Evolutionary conservation across 2,888 invertebrate species (phyloP).

Genomic region (Lysandra bellargus): DNA sequence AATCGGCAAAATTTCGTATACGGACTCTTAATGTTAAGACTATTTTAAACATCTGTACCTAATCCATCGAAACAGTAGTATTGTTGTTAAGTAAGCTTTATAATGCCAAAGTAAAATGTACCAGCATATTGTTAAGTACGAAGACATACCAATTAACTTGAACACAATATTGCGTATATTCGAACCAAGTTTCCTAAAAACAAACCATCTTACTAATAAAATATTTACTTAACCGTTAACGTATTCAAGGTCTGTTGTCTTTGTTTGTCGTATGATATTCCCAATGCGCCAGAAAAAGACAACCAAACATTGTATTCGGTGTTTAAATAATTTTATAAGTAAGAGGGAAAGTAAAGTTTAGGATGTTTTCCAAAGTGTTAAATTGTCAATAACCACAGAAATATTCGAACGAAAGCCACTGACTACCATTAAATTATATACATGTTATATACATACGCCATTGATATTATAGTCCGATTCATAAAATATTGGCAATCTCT

Average conservation of each 20-base stretch:
- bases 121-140: not conserved
- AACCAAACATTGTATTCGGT: not conserved
- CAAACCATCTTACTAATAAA: too few relatives aligned
- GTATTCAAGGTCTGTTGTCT: too few relatives aligned
- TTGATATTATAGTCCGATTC: constrained; percentile 10
- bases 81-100: not conserved
- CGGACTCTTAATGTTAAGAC: not conserved
- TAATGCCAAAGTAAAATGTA: not conserved
- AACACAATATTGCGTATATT: not conserved
- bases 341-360: not conserved
- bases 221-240: too few relatives aligned
- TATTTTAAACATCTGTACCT: not conserved
- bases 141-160: not conserved
- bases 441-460: constrained; percentile 26
- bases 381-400: not conserved
- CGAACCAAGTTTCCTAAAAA: not conserved
- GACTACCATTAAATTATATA: constrained; percentile 17
- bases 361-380: not conserved
- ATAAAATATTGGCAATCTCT: constrained; percentile 23
- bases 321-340: not conserved
- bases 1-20: too few relatives aligned
- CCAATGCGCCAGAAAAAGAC: not conserved
- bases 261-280: not conserved
- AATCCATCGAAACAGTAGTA: not conserved
- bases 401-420: not conserved